Base-by-base conservation (phyloP, 2,797 vertebrate species). In the Sandelia bainsii region DNA sequence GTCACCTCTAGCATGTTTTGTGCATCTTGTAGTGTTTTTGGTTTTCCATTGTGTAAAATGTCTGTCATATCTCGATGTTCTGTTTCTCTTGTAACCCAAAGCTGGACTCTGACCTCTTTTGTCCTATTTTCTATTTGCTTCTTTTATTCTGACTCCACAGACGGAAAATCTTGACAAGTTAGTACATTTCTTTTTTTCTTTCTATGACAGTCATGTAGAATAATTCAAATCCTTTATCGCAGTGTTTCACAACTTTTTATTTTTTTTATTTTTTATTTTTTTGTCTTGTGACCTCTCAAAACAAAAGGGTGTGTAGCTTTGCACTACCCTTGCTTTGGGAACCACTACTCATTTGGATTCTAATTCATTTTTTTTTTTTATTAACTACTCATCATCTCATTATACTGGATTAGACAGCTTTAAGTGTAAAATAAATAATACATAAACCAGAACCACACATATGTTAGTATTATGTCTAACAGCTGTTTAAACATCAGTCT, bases 111-210 rank as follows among this genome's bases (percentile, higher is more conserved):
- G 76, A 86, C 60, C 79, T 48, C 81, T 77, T 42, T 71, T 16
- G 89, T 75, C 90, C 58, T 73, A 69, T 89, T 37, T 71, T 91
- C 75, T 90, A 64, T 89, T 82, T 71, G 44, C 14, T 78, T 59
- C 17, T 87, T 80, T 85, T 69, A 75, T 85, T 82, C 88, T 69
- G 90, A 84, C 78, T 86, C 86, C 80, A 89, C 96, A 98, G 97
- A 93, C 95, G 96, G 96, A 98, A 94, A 92, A 88, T 91, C 88
- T 92, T 92, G 96, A 97, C 94, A 99, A 99, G 98, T 99, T 95
- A 98, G 98, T 99, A 97, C 93, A 92, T 72, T 54, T 92, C 81
- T 77, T 58, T 53, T 74, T 60, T 74, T 50, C 20, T 20, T 68
- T 62, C n/a, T 49, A 62, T 75, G 23, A 66, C 27, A 46, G 32